Base-by-base conservation (phyloP, 2,113 vertebrate genomes). In the Syngnathus scovelli region DNA sequence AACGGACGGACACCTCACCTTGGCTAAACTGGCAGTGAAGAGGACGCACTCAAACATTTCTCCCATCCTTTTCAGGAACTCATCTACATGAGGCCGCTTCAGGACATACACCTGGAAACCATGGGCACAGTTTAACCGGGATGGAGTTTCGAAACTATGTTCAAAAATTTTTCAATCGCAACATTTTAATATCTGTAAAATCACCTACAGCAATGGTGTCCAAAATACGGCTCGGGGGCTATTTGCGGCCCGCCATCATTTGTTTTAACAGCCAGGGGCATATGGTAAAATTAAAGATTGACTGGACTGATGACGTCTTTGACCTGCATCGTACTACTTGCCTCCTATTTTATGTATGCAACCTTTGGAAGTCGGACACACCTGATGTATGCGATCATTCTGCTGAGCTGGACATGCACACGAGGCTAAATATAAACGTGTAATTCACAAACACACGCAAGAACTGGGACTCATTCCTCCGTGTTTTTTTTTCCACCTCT, bases 1-100 rank as follows among this genome's bases (percentile, higher is more conserved):
- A 1, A 19, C 15, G 1, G 58, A 11, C 16, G 7, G 11, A n/a
- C 39, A 3, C 64, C 90, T 85, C 85, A 99, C 97, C 96, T 99
- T 98, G 84, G 97, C 95, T 78, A 99, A 91, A 80, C 97, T 99
- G 77, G 97, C 97, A 0, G 97, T 98, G 92, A 98, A 99, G 36
- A 99, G 93, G 61, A 98, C 93, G 0, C 97, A 99, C 82, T 98
- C 97, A 0, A 99, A 99, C 77, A 99, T 91, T 79, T 99, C 94
- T 0, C 97, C 96, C 96, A 99, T 98, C 60, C 96, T 90, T 86
- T 94, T 95, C 3, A 98, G 88, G 85, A 99, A 99, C 85, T 99
- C 97, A 0, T 99, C 97, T 21, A 99, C 97, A 0, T 97, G 93
- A 0, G 96, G 97, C 75, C 97, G 89, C 87, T 98, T 99, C 83